phyloP scores from a whole-genome alignment of 2,113 vertebrate genomes.

The Lanius collurio region DNA sequence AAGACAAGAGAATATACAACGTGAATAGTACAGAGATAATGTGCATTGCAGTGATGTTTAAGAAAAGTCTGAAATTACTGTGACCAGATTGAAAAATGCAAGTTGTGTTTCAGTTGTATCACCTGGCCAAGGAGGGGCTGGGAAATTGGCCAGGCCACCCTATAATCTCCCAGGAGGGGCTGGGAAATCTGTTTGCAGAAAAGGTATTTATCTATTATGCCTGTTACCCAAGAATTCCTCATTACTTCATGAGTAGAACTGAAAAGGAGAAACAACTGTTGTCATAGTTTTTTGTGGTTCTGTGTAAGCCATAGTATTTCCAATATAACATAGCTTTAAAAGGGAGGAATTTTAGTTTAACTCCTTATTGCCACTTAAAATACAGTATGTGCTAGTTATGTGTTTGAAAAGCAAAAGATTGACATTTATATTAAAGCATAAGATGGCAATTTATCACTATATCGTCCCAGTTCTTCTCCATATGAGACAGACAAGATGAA shows the following conservation, averaged over 20 bases:
- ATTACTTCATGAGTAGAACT: neutral
- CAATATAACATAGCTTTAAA: neutral
- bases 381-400: neutral
- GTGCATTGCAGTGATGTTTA: neutral
- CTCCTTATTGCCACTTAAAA: neutral
- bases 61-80: neutral
- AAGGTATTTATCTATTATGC: neutral
- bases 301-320: neutral
- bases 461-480: neutral
- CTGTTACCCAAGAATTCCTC: neutral
- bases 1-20: neutral
- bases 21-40: neutral
- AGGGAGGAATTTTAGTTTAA: neutral
- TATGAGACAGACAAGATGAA: neutral
- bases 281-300: neutral
- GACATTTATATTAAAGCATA: neutral
- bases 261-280: neutral
- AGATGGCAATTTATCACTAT: neutral
- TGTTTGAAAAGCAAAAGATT: neutral
- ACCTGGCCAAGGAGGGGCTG: neutral
- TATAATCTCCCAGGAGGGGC: neutral
- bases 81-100: neutral
- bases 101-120: neutral
- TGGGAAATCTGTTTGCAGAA: neutral
- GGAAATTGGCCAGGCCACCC: neutral